phyloP scores from a whole-genome alignment of 2,113 vertebrate species.

The Cariama cristata region DNA sequence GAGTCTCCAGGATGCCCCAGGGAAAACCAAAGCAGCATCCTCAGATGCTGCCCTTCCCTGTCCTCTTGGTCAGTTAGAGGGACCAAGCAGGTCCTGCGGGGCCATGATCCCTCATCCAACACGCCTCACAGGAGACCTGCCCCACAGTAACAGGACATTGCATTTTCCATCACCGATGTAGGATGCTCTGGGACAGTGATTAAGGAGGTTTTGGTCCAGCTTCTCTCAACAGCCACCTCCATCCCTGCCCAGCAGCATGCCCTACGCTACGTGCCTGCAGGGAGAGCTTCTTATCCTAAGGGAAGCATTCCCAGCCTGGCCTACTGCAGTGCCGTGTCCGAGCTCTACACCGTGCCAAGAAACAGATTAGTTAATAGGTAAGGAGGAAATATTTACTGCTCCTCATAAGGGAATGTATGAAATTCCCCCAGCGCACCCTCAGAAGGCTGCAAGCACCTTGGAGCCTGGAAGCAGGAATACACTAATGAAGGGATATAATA shows the following conservation, averaged over 20 bases:
- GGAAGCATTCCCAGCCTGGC: neutral
- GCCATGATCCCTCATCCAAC: neutral
- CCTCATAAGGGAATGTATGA: neutral
- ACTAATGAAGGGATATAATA: neutral
- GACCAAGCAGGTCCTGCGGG: neutral
- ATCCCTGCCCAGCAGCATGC: neutral
- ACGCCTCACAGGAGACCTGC: neutral
- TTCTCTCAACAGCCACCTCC: neutral
- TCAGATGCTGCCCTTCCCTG: neutral
- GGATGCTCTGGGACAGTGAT: neutral
- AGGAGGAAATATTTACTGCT: neutral
- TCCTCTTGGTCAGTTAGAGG: neutral
- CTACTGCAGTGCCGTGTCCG: neutral
- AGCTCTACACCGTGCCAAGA: neutral
- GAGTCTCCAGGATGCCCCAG: neutral
- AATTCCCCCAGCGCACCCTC: neutral
- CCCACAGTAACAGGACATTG: neutral
- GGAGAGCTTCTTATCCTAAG: neutral
- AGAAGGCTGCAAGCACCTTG: neutral
- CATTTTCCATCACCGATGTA: neutral
- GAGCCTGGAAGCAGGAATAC: neutral
- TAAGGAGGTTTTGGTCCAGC: neutral
- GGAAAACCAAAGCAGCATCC: neutral
- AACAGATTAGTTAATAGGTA: neutral
- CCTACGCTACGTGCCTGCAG: accelerated